A percentile compares a stretch with the other conserved stretches of the same genome.
These are phyloP conservation scores for Babylonia areolata DNA, from an alignment of 1,140 invertebrate genomes.

Conservation along the genomic window DNA sequence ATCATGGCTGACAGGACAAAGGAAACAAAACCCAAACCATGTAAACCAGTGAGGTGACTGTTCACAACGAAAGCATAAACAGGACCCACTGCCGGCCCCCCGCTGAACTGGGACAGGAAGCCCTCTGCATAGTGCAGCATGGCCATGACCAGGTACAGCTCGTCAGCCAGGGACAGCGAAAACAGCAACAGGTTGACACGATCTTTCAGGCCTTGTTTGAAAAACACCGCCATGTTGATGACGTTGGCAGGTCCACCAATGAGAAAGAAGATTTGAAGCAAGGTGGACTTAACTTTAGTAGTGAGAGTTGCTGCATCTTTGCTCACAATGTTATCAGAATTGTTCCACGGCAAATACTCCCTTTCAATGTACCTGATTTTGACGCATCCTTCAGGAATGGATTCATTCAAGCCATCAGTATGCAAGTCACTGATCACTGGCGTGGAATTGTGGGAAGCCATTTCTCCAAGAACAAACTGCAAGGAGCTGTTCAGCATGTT, in stretches of 20 bases:
- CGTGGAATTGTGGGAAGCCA: neutral
- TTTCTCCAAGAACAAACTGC: neutral
- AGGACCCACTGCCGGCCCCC: neutral
- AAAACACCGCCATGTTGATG: conserved; percentile 7
- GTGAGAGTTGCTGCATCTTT: neutral
- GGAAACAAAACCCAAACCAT: neutral
- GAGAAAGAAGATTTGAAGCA: neutral
- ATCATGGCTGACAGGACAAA: neutral
- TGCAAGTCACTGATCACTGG: neutral
- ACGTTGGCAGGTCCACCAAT: neutral
- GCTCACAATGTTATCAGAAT: neutral
- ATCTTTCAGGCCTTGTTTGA: neutral
- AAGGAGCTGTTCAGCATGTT: too few relatives aligned
- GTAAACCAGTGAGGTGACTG: neutral
- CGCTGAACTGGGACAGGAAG: neutral
- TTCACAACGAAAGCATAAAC: neutral
- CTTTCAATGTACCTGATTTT: neutral
- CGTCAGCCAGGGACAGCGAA: neutral
- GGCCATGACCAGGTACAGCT: neutral
- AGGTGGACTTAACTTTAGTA: neutral
- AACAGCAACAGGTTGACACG: neutral
- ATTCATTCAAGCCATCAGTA: neutral
- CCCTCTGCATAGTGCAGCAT: neutral
- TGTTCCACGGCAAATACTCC: neutral
- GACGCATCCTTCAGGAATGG: neutral